Percentiles rank a stretch among this genome's conserved stretches.
phyloP scores from a whole-genome alignment of 2,888 invertebrate species.

The Lordiphosa fenestrarum region DNA sequence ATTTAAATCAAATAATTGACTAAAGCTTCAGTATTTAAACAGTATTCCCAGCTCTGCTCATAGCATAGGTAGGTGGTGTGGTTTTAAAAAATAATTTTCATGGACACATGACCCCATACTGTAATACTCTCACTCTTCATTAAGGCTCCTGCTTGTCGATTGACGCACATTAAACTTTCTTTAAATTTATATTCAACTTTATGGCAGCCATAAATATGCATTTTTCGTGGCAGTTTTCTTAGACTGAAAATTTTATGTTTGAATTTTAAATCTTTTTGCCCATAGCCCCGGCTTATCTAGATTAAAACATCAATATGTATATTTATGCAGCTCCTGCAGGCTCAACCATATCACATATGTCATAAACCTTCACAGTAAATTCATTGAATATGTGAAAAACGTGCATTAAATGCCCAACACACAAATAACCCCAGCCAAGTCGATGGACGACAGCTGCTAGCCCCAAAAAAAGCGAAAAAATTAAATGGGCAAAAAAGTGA shows the following conservation, averaged over 20 bases:
- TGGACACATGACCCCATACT: no score
- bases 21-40: no score
- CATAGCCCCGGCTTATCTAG: conserved; percentile 18
- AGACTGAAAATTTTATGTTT: conserved; percentile 17
- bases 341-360: conserved; percentile 8
- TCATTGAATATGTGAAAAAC: conserved; percentile 36
- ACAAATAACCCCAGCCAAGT: conserved; percentile 6
- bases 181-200: conserved; percentile 37
- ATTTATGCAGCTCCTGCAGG: conserved; percentile 30
- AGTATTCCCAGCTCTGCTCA: no score
- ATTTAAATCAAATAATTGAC: no score
- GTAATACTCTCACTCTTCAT: no score
- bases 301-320: conserved; percentile 20
- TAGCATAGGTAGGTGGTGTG: no score
- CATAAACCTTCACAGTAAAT: conserved; percentile 13
- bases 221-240: conserved; percentile 2
- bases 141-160: no score
- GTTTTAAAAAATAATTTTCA: no score
- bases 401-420: conserved; percentile 23
- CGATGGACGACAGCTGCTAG: conserved; percentile 9
- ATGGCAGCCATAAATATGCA: conserved; percentile 33
- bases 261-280: conserved; percentile 16
- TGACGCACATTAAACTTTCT: not conserved
- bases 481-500: no score
- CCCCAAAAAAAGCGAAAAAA: conserved; percentile 2